These are phyloP conservation scores for Erannis defoliaria DNA, from an alignment of 2,888 invertebrate genomes.

Conservation along the genomic window DNA sequence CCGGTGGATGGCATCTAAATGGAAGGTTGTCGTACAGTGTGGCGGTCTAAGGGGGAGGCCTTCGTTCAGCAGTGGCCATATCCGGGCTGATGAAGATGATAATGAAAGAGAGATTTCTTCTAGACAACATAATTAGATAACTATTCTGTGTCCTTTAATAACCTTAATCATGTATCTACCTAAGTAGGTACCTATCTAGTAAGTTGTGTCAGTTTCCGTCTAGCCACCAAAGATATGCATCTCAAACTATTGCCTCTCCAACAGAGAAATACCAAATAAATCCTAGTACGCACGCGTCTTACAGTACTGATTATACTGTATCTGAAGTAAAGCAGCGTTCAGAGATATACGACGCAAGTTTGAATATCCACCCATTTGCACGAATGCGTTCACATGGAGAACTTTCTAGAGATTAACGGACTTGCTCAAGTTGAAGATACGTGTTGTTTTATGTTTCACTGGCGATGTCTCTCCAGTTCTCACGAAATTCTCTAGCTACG, in stretches of 20 bases:
- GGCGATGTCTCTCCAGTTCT: background rate
- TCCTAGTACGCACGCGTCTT: slow-evolving; percentile 13
- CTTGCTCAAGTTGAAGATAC: slow-evolving; percentile 23
- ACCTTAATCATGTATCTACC: too few species aligned
- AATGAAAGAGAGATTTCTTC: too few species aligned
- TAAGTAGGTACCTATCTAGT: too few species aligned
- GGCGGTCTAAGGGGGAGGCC: too few species aligned
- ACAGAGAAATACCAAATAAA: slow-evolving; percentile 16
- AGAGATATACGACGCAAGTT: slow-evolving; percentile 47
- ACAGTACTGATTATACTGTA: slow-evolving; percentile 20
- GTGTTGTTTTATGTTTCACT: slow-evolving; percentile 15
- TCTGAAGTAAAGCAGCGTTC: slow-evolving; percentile 33
- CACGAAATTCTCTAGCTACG: background rate
- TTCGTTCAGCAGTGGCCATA: too few species aligned
- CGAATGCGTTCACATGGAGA: slow-evolving; percentile 33
- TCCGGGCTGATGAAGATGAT: too few species aligned
- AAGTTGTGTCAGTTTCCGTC: background rate
- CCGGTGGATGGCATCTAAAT: too few species aligned
- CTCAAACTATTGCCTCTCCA: slow-evolving; percentile 4
- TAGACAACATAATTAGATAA: too few species aligned
- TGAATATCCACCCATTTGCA: slow-evolving; percentile 44
- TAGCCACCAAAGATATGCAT: slow-evolving; percentile 17
- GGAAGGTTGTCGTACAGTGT: too few species aligned
- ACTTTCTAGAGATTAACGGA: slow-evolving; percentile 34
- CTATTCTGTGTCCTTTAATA: too few species aligned